Evolutionary conservation across 1,140 invertebrate species (phyloP).

Genomic region (Uloborus diversus): DNA sequence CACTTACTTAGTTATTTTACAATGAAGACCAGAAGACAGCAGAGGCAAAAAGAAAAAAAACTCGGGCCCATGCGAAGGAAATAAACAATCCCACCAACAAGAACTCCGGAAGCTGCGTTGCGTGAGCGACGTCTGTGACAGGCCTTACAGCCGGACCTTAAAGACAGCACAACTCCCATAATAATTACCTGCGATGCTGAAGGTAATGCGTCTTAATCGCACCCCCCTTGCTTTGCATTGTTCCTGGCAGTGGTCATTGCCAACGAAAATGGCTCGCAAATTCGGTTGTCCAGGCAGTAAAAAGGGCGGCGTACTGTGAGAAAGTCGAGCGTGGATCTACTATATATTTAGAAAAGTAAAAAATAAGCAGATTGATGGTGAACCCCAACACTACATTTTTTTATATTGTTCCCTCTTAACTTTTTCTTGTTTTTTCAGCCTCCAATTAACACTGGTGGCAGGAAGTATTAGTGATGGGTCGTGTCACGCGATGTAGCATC

Average conservation of each 20-base stretch:
- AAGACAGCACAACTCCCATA: neutral
- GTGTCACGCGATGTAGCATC: conserved; percentile 17
- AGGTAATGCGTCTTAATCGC: conserved; percentile 31
- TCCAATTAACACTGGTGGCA: conserved; percentile 49
- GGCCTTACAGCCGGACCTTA: conserved; percentile 15
- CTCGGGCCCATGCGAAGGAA: too few relatives aligned
- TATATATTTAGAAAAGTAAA: conserved; percentile 9
- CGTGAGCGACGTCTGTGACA: conserved; percentile 28
- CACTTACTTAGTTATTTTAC: too few relatives aligned
- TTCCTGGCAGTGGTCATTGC: conserved; percentile 39
- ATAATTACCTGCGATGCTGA: conserved; percentile 26
- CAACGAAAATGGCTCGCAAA: conserved; percentile 33
- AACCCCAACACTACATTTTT: neutral
- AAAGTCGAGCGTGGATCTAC: neutral
- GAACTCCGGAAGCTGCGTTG: conserved; percentile 39
- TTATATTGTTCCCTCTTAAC: neutral
- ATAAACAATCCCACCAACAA: neutral
- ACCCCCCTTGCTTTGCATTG: conserved; percentile 10
- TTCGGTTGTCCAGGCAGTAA: conserved; percentile 2
- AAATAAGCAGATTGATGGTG: neutral
- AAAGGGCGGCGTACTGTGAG: conserved; percentile 8
- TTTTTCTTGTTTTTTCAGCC: neutral
- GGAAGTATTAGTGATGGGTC: conserved; percentile 45
- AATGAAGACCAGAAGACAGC: too few relatives aligned
- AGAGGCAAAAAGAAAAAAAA: too few relatives aligned